Conservation (phyloP, 1,140 invertebrate genomes). For the Zaprionus gabonicus region DNA sequence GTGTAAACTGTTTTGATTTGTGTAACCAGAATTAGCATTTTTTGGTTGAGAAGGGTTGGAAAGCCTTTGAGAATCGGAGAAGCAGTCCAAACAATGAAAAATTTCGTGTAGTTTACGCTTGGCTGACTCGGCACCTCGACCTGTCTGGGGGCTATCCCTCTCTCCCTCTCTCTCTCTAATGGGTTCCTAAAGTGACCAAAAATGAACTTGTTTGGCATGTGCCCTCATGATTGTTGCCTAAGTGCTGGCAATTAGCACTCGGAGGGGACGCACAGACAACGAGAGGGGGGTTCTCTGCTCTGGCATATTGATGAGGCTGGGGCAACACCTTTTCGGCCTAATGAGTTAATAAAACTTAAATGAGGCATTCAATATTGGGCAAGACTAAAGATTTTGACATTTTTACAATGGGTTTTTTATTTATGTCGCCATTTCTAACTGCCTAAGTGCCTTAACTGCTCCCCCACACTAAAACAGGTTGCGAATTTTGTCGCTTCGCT, state of each 20-base stretch:
- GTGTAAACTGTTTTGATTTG: slow-evolving; percentile 57
- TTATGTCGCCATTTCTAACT: background rate
- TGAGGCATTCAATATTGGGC: slow-evolving; percentile 9
- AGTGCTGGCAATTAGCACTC: slow-evolving; percentile 50
- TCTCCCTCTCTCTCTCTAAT: slow-evolving; percentile 49
- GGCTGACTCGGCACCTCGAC: slow-evolving; percentile 34
- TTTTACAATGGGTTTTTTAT: slow-evolving; percentile 4
- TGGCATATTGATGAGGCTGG: slow-evolving; percentile 19
- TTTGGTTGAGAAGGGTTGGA: slow-evolving; percentile 9
- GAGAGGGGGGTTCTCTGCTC: background rate
- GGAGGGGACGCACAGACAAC: slow-evolving; percentile 2
- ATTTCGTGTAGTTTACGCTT: slow-evolving; percentile 67
- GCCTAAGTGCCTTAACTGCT: background rate
- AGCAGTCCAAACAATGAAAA: slow-evolving; percentile 46
- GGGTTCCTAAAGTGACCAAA: slow-evolving; percentile 74
- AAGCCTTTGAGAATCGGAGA: background rate
- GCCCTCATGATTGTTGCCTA: slow-evolving; percentile 41
- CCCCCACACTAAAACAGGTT: slow-evolving; percentile 22
- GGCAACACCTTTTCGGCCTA: slow-evolving; percentile 15
- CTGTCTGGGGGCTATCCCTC: slow-evolving; percentile 26
- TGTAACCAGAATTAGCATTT: slow-evolving; percentile 65
- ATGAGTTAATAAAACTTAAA: slow-evolving; percentile 2
- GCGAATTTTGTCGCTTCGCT: slow-evolving; percentile 6
- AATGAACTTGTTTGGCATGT: slow-evolving; percentile 66
- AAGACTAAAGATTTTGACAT: background rate